Percentiles rank a stretch among this genome's conserved stretches.
Conservation (phyloP, 1,140 invertebrate genomes). For the Orussus abietinus region DNA sequence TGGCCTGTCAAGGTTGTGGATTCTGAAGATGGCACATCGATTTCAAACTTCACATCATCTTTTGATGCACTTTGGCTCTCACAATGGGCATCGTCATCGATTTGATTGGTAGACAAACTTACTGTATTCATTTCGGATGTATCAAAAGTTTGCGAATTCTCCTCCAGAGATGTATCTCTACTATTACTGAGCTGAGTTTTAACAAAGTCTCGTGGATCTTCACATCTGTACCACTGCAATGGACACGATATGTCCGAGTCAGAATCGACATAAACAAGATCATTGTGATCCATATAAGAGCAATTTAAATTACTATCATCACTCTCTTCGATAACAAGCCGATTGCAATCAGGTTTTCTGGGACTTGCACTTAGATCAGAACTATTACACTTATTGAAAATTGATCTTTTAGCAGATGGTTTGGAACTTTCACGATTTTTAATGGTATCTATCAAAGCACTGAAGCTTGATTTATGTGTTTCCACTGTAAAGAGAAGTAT, state of each 20-base stretch:
- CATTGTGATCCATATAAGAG: background rate
- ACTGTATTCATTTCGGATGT: no score
- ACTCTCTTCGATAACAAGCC: slow-evolving; percentile 1
- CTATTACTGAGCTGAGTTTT: background rate
- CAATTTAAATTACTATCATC: background rate
- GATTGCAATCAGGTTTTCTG: background rate
- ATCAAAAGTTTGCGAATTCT: no score
- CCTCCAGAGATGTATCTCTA: no score
- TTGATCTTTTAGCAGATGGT: background rate
- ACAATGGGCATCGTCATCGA: no score
- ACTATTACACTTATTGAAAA: background rate
- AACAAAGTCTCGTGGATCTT: slow-evolving; percentile 13
- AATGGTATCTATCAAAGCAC: slow-evolving; percentile 39
- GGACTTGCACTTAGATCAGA: background rate
- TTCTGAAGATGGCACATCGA: no score
- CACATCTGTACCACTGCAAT: slow-evolving; percentile 33
- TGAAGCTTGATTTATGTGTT: slow-evolving; percentile 40
- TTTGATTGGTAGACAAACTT: no score
- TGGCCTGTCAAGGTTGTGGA: no score
- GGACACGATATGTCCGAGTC: slow-evolving; percentile 33
- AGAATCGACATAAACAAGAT: slow-evolving; percentile 22
- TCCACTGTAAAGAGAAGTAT: slow-evolving; percentile 32
- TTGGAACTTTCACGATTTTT: slow-evolving; percentile 26
- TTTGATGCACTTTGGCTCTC: no score
- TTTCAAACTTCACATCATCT: no score